These are phyloP conservation scores for Geotrupes spiniger DNA, from an alignment of 2,888 invertebrate species.

Conservation along the genomic window DNA sequence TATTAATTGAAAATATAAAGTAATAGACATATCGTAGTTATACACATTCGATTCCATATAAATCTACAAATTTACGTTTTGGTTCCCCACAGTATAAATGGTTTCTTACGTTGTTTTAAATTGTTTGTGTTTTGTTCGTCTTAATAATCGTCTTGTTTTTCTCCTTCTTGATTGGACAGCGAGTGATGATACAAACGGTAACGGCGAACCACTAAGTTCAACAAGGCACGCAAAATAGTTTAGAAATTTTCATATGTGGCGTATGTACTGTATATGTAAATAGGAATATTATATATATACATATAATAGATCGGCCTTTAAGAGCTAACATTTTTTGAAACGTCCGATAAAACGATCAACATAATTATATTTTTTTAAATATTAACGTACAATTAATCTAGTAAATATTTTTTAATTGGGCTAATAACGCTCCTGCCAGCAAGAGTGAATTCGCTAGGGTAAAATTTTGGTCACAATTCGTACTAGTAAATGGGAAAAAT, in stretches of 20 bases:
- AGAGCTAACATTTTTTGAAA: slow-evolving; percentile 7
- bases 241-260: slow-evolving; percentile 33
- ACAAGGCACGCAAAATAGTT: slow-evolving; percentile 49
- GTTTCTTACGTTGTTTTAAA: slow-evolving; percentile 30
- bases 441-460: slow-evolving; percentile 22
- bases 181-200: slow-evolving; percentile 24
- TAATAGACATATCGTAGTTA: slow-evolving; percentile 43
- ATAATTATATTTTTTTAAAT: slow-evolving; percentile 17
- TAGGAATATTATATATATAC: slow-evolving; percentile 1
- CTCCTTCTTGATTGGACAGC: slow-evolving; percentile 32
- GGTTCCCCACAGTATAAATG: no score
- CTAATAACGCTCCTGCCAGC: slow-evolving; percentile 27
- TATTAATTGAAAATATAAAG: slow-evolving; percentile 50
- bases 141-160: slow-evolving; percentile 20
- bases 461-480: neutral
- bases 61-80: slow-evolving; percentile 44
- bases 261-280: neutral
- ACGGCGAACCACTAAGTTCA: slow-evolving; percentile 43
- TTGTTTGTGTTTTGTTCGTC: slow-evolving; percentile 20
- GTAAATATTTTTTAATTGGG: no score
- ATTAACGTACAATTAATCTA: no score
- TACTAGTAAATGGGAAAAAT: slow-evolving; percentile 2
- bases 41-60: slow-evolving; percentile 45
- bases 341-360: neutral
- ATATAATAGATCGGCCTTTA: neutral